phyloP scores from a whole-genome alignment of 2,888 invertebrate genomes.

The Eustalomyia histrio region DNA sequence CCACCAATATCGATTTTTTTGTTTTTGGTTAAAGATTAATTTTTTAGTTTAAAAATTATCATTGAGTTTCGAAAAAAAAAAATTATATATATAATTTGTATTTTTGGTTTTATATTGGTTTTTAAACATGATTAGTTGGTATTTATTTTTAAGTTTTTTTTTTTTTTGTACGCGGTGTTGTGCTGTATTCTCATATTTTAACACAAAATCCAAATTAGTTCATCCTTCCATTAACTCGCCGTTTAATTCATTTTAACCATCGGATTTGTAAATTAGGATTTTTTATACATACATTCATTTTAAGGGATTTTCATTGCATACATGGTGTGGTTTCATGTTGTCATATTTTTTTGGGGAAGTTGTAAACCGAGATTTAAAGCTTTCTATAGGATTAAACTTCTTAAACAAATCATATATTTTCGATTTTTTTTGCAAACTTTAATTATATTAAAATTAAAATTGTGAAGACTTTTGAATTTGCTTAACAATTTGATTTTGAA shows the following conservation, averaged over 20 bases:
- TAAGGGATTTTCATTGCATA: neutral
- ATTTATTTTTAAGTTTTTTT: conserved; percentile 35
- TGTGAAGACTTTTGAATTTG: no score
- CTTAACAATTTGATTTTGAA: no score
- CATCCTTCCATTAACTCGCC: conserved; percentile 13
- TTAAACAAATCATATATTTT: no score
- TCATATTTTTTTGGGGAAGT: neutral
- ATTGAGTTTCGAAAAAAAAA: neutral
- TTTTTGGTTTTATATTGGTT: conserved; percentile 24
- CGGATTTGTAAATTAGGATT: neutral
- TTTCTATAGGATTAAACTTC: no score
- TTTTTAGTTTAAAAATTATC: conserved; percentile 15
- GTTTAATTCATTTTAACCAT: conserved; percentile 25
- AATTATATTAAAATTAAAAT: no score
- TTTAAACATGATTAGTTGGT: conserved; percentile 1
- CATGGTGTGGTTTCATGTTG: neutral
- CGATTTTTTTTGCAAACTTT: no score
- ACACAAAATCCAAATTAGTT: conserved; percentile 17
- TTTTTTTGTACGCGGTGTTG: conserved; percentile 62
- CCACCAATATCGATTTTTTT: conserved; percentile 33
- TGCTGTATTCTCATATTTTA: conserved; percentile 55
- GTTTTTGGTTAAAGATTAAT: conserved; percentile 12
- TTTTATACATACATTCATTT: neutral
- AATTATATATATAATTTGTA: conserved; percentile 4
- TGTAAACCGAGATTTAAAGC: neutral